Base-by-base conservation (phyloP, 2,888 invertebrate species). In the Cyrtodaria siliqua region DNA sequence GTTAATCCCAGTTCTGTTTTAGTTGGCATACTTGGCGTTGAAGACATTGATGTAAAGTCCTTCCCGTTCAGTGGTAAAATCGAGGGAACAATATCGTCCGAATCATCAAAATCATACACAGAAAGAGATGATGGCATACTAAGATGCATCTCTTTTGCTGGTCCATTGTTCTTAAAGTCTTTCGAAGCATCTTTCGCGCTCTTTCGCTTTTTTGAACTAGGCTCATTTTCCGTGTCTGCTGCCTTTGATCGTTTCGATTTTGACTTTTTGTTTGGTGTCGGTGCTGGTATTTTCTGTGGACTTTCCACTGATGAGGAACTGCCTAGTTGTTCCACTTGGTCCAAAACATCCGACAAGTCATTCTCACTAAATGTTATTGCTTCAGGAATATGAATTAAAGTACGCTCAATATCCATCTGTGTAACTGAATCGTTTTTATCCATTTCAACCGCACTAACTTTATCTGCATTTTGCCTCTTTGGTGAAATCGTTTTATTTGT, bases 261-360 rank as follows among this genome's bases (percentile, higher is more conserved):
- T 16, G 79, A 72, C 26, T 83, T 83, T 62, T 87, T 87, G 33
- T n/a, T 49, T 12, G 66, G 23, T 33, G 60, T 49, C 33, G 29
- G 52, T 8, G 71, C 57, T 16, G 8, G 40, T 38, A 16, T 16
- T 44, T 44, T 44, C 14, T 50, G 61, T 27, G 80, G 63, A 52
- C 59, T 73, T 26, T 77, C 82, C 1, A 77, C 23, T 6, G 63
- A 57, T 33, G 66, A 24, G 57, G 64, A 14, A 47, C 55, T 73
- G 9, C 85, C 87, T 38, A 89, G 80, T 33, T 87, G 87, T 76
- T 92, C 92, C 14, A 91, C 90, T 62, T 91, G 91, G 67, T 91
- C 91, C n/a, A 92, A 74, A 2, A 92, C 91, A 66, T 87, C 89
- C 6, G 82, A 84, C 26, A 92, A 63, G 50, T 92, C 90, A 64